Evolutionary conservation across 2,113 vertebrate genomes (phyloP), one percentile per base, ranked within the genome.

Genomic region (Notothenia coriiceps): DNA sequence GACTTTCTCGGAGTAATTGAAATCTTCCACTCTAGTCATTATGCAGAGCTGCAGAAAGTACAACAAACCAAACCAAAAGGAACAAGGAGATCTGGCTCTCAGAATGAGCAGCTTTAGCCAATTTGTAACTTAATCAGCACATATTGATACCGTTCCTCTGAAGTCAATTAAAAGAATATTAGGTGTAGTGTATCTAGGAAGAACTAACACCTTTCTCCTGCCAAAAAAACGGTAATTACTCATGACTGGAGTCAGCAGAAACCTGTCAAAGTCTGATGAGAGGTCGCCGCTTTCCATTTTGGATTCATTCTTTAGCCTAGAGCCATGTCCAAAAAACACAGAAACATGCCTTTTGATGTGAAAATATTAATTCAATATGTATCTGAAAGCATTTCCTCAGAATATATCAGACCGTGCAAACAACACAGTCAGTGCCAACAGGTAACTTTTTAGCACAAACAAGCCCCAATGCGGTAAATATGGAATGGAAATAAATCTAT

Each of bases 151-250:
- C 60, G 63, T 66, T 77, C 86, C 86, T 92, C 82, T 83, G 88
- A 94, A 92, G 85, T 89, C 86, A 87, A 92, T 92, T 93, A 92
- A 90, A 92, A 89, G 79, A 75, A 83, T 86, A 93, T 90, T 90
- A 90, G 74, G 74, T 77, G 80, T 71, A 70, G 79, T 76, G 50
- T 68, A 83, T 77, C 84, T 77, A 55, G 72, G 70, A 70, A 70
- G 57, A 74, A 56, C 70, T 14, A 52, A 67, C 51, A 1, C 75
- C 63, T 57, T 65, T 47, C 62, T 69, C 55, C 82, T 86, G 79
- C 87, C 84, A 88, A 86, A 77, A 84, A 80, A 49, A 66, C 1
- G 66, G 20, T 33, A 86, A 89, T 85, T 89, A 85, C 51, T 59
- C 59, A 0, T 65, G 68, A 66, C 73, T 83, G 74, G 49, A 80